Conservation (phyloP, 2,888 invertebrate species). For the Unio delphinus region DNA sequence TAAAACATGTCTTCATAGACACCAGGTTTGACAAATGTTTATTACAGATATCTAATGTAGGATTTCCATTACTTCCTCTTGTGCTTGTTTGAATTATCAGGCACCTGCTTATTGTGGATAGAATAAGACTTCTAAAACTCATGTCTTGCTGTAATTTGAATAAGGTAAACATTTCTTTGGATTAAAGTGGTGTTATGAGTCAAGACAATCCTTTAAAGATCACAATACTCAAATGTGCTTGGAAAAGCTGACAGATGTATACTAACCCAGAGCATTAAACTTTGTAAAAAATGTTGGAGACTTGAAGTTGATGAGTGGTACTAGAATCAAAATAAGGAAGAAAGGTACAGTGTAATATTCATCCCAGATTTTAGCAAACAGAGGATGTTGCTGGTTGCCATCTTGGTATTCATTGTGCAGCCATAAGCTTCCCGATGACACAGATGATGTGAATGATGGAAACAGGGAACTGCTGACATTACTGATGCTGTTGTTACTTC, state of each 20-base stretch:
- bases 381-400: constrained; percentile 3
- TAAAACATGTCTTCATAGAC: too few species aligned
- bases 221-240: neutral
- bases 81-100: too few species aligned
- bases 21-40: too few species aligned
- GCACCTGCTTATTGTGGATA: too few species aligned
- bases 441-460: too few species aligned
- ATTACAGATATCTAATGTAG: too few species aligned
- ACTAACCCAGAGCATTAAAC: constrained; percentile 89
- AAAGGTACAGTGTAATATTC: constrained; percentile 86
- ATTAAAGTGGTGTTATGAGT: too few species aligned
- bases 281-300: constrained; percentile 93
- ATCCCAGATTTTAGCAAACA: constrained; percentile 77
- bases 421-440: too few species aligned
- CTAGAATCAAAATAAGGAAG: constrained; percentile 82
- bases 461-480: neutral
- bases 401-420: neutral
- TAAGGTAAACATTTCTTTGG: too few species aligned
- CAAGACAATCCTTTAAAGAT: neutral
- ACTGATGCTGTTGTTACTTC: neutral
- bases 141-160: too few species aligned
- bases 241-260: neutral
- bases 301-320: constrained; percentile 87
- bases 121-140: too few species aligned
- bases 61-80: too few species aligned